Base-by-base conservation (phyloP, 2,888 invertebrate species). In the Plemyria rubiginata region DNA sequence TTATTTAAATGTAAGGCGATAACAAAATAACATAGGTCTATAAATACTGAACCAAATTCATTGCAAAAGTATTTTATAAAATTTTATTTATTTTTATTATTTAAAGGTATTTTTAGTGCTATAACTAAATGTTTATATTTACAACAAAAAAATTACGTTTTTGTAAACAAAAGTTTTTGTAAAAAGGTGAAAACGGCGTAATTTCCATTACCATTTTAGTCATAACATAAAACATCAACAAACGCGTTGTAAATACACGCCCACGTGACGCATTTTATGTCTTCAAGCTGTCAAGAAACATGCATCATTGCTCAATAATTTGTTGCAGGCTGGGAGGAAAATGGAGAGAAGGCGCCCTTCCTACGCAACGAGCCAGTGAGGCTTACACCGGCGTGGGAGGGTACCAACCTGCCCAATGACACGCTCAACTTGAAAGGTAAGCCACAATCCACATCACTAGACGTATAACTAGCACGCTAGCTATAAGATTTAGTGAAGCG, bases 351-450 rank as follows among this genome's bases (percentile, higher is more conserved):
- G 81, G 89, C 93, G 62, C 95, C 95, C 40, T 94, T 95, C 80
- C 93, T 94, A 71, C 93, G 93, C 72, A 90, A 94, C 73, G 96
- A 96, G 87, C 97, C 97, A 53, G 97, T 97, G 67, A 95, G 95
- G 73, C 93, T 98, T 67, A 97, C 97, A 57, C 97, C 97, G 11
- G 97, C 97, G 60, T 97, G 97, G 97, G 97, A 97, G 88, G 97
- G 96, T 66, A 95, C 95, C 71, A 96, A 96, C 88, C 94, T 96
- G 77, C 95, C 97, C 58, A 96, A 96, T 85, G 97, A 97, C 90
- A 96, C 97, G 80, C 94, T 97, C 76, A 97, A 97, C 90, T 95
- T 97, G 85, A 95, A 94, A 94, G 95, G 95, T 94, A 87, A 52
- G 28, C 22, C 16, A 15, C 51, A 87, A 52, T 16, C 22, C 16